Percentiles rank a stretch among this genome's conserved stretches.
phyloP scores from a whole-genome alignment of 2,888 invertebrate genomes.

The Rhamphomyia laevipes region DNA sequence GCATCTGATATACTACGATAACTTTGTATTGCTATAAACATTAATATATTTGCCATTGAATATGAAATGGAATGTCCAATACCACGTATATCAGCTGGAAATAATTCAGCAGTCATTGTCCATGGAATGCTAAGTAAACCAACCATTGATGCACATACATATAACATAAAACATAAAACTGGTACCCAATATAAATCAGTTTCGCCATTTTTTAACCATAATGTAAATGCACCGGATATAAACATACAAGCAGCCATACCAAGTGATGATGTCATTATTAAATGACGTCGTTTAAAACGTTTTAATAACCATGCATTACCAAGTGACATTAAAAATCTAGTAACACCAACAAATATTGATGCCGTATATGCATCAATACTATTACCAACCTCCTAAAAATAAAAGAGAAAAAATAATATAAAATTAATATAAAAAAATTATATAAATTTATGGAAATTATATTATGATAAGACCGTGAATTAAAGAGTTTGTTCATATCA shows the following conservation, averaged over 20 bases:
- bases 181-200: constrained; percentile 38
- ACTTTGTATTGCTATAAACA: constrained; percentile 46
- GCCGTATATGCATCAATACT: constrained; percentile 41
- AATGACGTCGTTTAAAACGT: constrained; percentile 40
- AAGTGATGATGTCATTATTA: constrained; percentile 42
- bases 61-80: constrained; percentile 47
- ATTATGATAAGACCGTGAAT: too few relatives aligned
- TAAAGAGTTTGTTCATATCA: too few relatives aligned
- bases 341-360: constrained; percentile 45
- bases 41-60: constrained; percentile 44
- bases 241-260: constrained; percentile 46
- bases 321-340: constrained; percentile 45
- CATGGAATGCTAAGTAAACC: constrained; percentile 49
- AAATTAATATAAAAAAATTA: background rate
- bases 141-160: constrained; percentile 47
- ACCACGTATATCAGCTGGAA: constrained; percentile 48
- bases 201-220: constrained; percentile 36
- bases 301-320: constrained; percentile 44
- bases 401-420: constrained; percentile 11
- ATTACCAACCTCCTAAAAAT: constrained; percentile 40
- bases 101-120: constrained; percentile 54
- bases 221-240: constrained; percentile 44
- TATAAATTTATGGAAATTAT: too few relatives aligned
- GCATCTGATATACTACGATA: constrained; percentile 33
- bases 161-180: constrained; percentile 41